Evolutionary conservation across 2,797 vertebrate species (phyloP), one percentile per base, ranked within the genome.

Genomic region (Craterocephalus amniculus): DNA sequence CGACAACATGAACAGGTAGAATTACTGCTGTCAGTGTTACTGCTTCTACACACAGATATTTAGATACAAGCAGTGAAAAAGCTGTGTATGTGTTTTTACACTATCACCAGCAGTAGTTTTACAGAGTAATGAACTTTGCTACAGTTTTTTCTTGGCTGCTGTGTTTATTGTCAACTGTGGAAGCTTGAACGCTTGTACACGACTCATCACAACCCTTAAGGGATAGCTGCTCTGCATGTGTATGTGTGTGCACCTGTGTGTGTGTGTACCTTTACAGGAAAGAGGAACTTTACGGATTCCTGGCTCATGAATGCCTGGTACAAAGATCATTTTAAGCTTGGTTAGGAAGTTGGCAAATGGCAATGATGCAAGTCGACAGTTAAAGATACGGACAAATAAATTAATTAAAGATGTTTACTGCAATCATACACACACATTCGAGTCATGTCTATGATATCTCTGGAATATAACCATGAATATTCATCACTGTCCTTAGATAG

Each of bases 401-500:
- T 35, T 1, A 36, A 36, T 36, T 36, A 36, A 36, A 36, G 34
- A 29, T 51, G 35, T 63, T 35, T 29, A 18, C 36, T 29, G 6
- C 36, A 20, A 40, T 36, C 60, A 34, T n/a, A 29, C 22, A 0
- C 26, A 58, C 8, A 58, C 29, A 54, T 48, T 18, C 2, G 3
- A 4, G 11, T n/a, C 16, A 51, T 34, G 35, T 51, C 49, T 64
- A 31, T 38, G 36, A 55, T 59, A 43, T 56, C 64, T 32, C 51
- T 83, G 56, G 67, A 88, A 88, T 75, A 84, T 56, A 49, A 0
- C 34, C 71, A 88, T 89, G 76, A 92, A 93, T 92, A 93, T 93
- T 91, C 79, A 91, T 84, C 62, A 62, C 52, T 60, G 26, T 34
- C 60, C 64, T 79, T 58, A 66, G 43, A 88, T 48, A 60, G 63